Percentiles rank a stretch among this genome's conserved stretches.
phyloP scores from a whole-genome alignment of 2,888 invertebrate species.

The Caenorhabditis sp. region DNA sequence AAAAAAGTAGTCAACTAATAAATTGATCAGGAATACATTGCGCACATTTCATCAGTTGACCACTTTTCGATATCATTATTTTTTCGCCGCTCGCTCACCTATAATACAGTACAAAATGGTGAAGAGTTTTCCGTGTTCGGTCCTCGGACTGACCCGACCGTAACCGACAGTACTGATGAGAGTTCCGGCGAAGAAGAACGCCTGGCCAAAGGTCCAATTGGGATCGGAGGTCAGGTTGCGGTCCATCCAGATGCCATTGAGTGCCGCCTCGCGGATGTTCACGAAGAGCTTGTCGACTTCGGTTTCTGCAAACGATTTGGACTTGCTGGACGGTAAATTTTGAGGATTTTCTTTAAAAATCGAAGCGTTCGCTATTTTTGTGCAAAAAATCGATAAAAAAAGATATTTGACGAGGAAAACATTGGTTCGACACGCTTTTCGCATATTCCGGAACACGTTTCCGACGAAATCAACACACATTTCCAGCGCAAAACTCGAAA shows the following conservation, averaged over 20 bases:
- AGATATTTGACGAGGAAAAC: too few species aligned
- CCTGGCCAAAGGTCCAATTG: slow-evolving; percentile 92
- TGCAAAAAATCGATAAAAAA: too few species aligned
- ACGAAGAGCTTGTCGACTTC: slow-evolving; percentile 72
- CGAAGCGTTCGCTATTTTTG: too few species aligned
- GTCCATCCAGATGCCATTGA: slow-evolving; percentile 82
- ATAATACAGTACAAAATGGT: slow-evolving; percentile 89
- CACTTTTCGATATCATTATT: not conserved
- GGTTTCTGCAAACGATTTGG: slow-evolving; percentile 63
- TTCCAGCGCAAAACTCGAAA: too few species aligned
- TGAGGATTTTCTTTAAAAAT: too few species aligned
- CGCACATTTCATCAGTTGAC: too few species aligned
- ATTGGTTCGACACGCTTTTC: too few species aligned
- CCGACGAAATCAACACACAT: too few species aligned
- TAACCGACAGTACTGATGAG: slow-evolving; percentile 93
- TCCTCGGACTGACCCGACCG: slow-evolving; percentile 90
- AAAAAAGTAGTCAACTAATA: too few species aligned
- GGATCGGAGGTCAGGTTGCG: slow-evolving; percentile 87
- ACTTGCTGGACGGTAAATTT: too few species aligned
- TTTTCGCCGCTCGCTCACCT: slow-evolving; percentile 69
- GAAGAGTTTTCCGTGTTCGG: slow-evolving; percentile 89
- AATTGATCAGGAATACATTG: too few species aligned
- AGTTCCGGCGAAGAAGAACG: slow-evolving; percentile 90
- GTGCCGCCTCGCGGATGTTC: slow-evolving; percentile 73
- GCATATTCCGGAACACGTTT: too few species aligned